These are phyloP conservation scores for Ariolimax columbianus DNA, from an alignment of 2,888 invertebrate species.

Conservation along the genomic window DNA sequence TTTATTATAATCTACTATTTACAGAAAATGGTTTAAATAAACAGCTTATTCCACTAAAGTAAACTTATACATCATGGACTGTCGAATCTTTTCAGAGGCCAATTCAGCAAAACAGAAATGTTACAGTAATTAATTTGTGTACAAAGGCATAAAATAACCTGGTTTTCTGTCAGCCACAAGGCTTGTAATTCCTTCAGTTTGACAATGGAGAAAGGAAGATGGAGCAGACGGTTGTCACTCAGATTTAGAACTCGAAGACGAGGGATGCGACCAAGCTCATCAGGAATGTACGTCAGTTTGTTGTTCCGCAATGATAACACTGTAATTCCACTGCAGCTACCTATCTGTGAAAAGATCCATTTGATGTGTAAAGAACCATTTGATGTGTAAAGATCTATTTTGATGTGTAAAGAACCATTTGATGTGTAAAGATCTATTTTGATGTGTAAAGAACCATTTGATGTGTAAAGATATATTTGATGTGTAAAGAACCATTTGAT, in stretches of 20 bases:
- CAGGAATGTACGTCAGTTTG: slow-evolving; percentile 88
- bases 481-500: no score
- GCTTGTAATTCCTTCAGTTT: slow-evolving; percentile 86
- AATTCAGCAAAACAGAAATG: neutral
- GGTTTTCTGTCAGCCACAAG: slow-evolving; percentile 94
- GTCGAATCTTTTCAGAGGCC: neutral
- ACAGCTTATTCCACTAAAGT: no score
- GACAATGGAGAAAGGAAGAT: slow-evolving; percentile 91
- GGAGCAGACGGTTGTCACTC: slow-evolving; percentile 89
- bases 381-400: no score
- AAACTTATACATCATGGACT: neutral
- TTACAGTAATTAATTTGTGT: neutral
- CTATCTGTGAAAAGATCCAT: slow-evolving; percentile 82
- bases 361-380: no score
- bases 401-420: no score
- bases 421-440: no score
- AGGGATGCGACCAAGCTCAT: slow-evolving; percentile 92
- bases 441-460: no score
- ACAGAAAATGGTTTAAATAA: no score
- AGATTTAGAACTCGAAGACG: slow-evolving; percentile 91
- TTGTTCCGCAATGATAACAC: slow-evolving; percentile 91
- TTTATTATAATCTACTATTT: no score
- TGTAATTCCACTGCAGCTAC: slow-evolving; percentile 90
- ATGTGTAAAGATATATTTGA: no score
- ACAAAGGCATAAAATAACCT: slow-evolving; percentile 68